Conservation (phyloP, 2,113 vertebrate genomes). For the Circaetus cinerascens region DNA sequence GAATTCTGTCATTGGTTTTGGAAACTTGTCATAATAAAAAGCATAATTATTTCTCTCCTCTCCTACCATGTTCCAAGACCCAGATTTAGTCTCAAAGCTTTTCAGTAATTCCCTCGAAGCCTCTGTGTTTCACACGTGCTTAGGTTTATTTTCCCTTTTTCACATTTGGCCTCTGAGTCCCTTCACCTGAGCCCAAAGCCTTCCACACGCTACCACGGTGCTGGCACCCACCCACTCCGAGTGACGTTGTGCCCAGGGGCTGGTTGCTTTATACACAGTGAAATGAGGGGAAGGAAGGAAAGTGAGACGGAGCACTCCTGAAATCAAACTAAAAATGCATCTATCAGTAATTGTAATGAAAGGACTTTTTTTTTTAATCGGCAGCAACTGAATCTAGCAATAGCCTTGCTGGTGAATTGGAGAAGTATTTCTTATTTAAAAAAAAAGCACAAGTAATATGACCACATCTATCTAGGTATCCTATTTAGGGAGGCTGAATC, state of each 20-base stretch:
- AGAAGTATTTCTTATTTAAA: not conserved
- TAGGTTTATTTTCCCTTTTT: not conserved
- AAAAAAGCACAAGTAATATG: not conserved
- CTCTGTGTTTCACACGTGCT: not conserved
- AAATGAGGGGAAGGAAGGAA: not conserved
- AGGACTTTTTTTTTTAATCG: not conserved
- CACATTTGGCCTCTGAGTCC: not conserved
- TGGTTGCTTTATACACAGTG: not conserved
- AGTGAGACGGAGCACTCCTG: not conserved
- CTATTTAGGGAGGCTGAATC: not conserved
- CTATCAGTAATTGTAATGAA: not conserved
- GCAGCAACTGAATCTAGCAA: not conserved
- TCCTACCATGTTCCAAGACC: not conserved
- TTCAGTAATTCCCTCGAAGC: not conserved
- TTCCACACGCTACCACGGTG: fast-evolving
- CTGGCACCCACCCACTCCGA: fast-evolving
- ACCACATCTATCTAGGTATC: not conserved
- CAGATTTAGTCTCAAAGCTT: not conserved
- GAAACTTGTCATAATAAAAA: not conserved
- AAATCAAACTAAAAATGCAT: not conserved
- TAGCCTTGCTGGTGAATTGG: not conserved
- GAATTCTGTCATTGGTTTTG: not conserved
- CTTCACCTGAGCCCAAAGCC: not conserved
- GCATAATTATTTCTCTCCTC: not conserved
- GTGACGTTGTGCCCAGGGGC: not conserved